Percentiles rank a stretch among this genome's conserved stretches.
Conservation (phyloP, 1,140 invertebrate genomes). For the Piezodorus guildinii region DNA sequence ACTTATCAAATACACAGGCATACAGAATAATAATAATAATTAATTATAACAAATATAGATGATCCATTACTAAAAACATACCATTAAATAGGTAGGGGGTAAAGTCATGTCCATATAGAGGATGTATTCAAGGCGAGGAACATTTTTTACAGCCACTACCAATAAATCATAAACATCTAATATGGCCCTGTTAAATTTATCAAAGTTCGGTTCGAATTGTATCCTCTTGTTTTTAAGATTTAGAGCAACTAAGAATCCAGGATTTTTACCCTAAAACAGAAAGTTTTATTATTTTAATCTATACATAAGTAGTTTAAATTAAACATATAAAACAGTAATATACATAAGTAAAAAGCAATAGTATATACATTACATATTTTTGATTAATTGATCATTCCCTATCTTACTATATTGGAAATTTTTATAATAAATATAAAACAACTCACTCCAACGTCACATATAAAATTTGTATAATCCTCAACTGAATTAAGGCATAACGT, state of each 20-base stretch:
- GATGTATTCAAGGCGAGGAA: constrained; percentile 62
- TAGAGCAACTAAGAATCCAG: constrained; percentile 63
- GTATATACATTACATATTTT: no score
- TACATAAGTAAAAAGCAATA: no score
- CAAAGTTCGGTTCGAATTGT: constrained; percentile 68
- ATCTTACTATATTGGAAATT: no score
- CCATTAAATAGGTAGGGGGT: constrained; percentile 10
- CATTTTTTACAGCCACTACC: constrained; percentile 49
- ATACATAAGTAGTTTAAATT: no score
- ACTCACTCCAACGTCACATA: constrained; percentile 60
- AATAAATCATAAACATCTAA: constrained; percentile 60
- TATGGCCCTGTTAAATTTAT: constrained; percentile 55
- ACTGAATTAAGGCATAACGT: constrained; percentile 67
- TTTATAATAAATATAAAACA: not conserved
- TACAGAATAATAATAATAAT: no score
- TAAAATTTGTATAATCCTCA: constrained; percentile 61
- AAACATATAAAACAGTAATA: no score
- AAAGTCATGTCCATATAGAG: constrained; percentile 46
- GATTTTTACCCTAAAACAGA: constrained; percentile 36
- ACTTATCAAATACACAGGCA: no score
- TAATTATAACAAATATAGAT: no score
- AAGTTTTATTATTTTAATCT: no score
- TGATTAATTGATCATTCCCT: no score
- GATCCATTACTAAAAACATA: not conserved
- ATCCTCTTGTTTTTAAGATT: constrained; percentile 53